Evolutionary conservation across 2,113 vertebrate genomes (phyloP).

Genomic region (Tauraco erythrolophus): DNA sequence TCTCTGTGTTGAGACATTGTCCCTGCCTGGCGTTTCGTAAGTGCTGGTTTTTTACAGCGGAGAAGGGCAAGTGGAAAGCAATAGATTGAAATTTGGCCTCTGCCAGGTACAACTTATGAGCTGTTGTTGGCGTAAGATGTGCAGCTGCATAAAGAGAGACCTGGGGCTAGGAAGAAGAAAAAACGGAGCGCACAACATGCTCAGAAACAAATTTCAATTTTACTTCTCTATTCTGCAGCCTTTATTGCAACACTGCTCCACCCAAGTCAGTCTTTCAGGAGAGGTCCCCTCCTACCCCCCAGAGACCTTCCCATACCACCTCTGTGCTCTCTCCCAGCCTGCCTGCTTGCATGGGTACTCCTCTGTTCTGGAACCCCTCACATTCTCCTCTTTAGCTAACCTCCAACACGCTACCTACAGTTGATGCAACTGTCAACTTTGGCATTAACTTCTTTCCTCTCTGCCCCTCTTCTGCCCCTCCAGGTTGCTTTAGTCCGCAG

Average conservation of each 20-base stretch:
- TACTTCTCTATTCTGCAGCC: slow-evolving; percentile 34
- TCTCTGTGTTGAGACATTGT: not conserved
- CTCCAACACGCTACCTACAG: accelerated
- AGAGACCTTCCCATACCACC: not conserved
- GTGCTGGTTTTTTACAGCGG: not conserved
- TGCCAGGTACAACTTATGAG: not conserved
- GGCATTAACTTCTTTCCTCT: not conserved
- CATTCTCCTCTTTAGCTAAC: not conserved
- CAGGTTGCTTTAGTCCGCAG: not conserved
- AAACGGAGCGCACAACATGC: not conserved
- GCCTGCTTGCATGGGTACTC: not conserved
- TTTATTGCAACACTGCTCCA: slow-evolving; percentile 1
- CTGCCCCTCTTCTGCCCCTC: not conserved
- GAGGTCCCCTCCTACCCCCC: not conserved
- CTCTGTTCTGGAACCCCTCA: not conserved
- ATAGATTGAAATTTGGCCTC: not conserved
- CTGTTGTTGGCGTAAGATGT: not conserved
- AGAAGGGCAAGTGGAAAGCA: not conserved
- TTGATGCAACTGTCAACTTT: not conserved
- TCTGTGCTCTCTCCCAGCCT: not conserved
- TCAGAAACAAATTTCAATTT: not conserved
- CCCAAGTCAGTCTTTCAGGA: not conserved
- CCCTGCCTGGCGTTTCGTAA: not conserved
- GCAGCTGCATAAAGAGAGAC: not conserved
- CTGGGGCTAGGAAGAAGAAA: not conserved